Evolutionary conservation across 1,140 invertebrate genomes (phyloP).

Genomic region (Melitaea cinxia): DNA sequence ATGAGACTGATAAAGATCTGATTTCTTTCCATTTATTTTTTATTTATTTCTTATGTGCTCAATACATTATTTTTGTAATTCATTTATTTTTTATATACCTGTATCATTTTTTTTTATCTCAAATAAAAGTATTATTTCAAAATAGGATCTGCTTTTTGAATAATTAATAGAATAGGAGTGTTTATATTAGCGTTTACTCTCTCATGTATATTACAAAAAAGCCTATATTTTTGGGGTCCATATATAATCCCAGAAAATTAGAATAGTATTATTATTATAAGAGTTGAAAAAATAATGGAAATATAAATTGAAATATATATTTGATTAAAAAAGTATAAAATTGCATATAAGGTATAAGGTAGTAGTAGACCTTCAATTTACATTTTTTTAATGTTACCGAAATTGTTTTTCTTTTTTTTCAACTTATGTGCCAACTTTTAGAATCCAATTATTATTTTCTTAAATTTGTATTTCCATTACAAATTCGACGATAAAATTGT

Average conservation of each 20-base stretch:
- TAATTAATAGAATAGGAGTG: constrained; percentile 12
- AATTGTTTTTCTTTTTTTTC: too few species aligned
- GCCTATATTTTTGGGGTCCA: constrained; percentile 19
- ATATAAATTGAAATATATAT: too few species aligned
- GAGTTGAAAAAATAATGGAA: constrained; percentile 22
- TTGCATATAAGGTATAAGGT: too few species aligned
- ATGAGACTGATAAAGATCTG: neutral
- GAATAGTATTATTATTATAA: constrained; percentile 1
- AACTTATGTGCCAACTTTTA: too few species aligned
- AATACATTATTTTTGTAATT: constrained; percentile 1
- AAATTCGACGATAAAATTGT: constrained; percentile 21
- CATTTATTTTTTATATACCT: constrained; percentile 9
- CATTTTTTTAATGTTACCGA: too few species aligned
- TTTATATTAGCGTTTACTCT: constrained; percentile 23
- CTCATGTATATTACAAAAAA: constrained; percentile 15
- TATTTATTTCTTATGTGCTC: constrained; percentile 14
- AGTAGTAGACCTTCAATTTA: too few species aligned
- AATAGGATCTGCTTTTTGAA: constrained; percentile 4
- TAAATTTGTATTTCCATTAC: constrained; percentile 29
- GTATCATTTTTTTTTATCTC: neutral
- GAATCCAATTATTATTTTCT: too few species aligned
- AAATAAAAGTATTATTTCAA: constrained; percentile 14
- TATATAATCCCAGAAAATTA: constrained; percentile 12
- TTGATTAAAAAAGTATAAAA: too few species aligned
- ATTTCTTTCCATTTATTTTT: neutral